Evolutionary conservation across 2,888 invertebrate genomes (phyloP).

Genomic region (Automeris io): DNA sequence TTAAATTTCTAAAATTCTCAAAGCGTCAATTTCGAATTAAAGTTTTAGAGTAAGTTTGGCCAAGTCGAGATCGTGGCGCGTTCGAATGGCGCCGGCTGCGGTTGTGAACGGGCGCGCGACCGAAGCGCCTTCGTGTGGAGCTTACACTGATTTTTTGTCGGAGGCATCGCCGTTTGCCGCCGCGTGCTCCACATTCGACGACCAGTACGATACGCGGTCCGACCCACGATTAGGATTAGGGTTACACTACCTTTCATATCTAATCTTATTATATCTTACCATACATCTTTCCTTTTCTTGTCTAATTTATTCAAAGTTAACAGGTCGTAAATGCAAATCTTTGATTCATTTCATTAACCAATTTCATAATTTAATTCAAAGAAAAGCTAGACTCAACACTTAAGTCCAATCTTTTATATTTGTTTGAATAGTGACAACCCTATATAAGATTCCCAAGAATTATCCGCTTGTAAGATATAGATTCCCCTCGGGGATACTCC

Average conservation of each 20-base stretch:
- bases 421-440: slow-evolving; percentile 23
- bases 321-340: too few species aligned
- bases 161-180: slow-evolving; percentile 63
- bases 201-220: slow-evolving; percentile 65
- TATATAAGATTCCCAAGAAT: slow-evolving; percentile 34
- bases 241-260: slow-evolving; percentile 13
- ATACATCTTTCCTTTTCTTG: too few species aligned
- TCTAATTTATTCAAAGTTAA: too few species aligned
- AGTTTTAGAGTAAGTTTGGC: slow-evolving; percentile 17
- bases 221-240: slow-evolving; percentile 40
- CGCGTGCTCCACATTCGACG: slow-evolving; percentile 71
- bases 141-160: slow-evolving; percentile 76
- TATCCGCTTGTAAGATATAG: too few species aligned
- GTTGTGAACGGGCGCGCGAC: slow-evolving; percentile 53
- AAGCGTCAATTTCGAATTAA: slow-evolving; percentile 9
- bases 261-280: too few species aligned
- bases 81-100: slow-evolving; percentile 24
- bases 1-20: slow-evolving; percentile 12
- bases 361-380: too few species aligned
- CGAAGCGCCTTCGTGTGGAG: slow-evolving; percentile 57
- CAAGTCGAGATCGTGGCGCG: slow-evolving; percentile 22
- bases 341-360: too few species aligned
- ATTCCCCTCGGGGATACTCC: slow-evolving; percentile 31
- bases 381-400: too few species aligned
- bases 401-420: neutral